Base-by-base conservation (phyloP, 2,113 vertebrate genomes). In the Hemicordylus capensis region DNA sequence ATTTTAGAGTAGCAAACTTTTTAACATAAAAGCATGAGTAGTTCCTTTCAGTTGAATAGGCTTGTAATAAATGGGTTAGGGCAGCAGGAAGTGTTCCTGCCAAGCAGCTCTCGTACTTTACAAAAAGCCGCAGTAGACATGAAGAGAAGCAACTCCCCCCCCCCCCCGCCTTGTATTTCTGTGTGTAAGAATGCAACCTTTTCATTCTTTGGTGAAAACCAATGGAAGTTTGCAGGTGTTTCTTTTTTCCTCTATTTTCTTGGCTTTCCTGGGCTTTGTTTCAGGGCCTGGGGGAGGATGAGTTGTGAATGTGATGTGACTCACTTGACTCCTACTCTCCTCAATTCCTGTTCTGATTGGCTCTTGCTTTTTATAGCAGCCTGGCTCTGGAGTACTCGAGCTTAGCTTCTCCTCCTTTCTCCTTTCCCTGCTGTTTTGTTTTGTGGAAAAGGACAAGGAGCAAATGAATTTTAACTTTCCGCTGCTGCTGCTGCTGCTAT, bases 21-120 rank as follows among this genome's bases (percentile, higher is more conserved):
- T 89, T 87, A 90, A 92, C 83, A 88, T 93, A 92, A 93, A 95
- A 89, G 83, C 89, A 84, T 89, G 87, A 59, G 24, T 20, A 61
- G 63, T 51, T 6, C 15, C 44, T 66, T 80, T 67, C 46, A 80
- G 17, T 12, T 51, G 44, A 67, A 54, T 93, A 87, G 54, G 85
- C 81, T 87, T 91, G 73, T 91, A 56, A 72, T 90, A 87, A 87
- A 70, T 73, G 66, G 83, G 66, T n/a, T n/a, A n/a, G 79, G 88
- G 74, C 70, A 84, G 85, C 81, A 88, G 89, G 88, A 89, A 86
- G n/a, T 19, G 20, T 87, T 73, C 42, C 76, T 84, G 70, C 51
- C 69, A 17, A 67, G 86, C 63, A 59, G 80, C 87, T 91, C 89
- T 84, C 75, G 46, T 81, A 51, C 85, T 79, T 63, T 86, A 80